A percentile compares a stretch with the other conserved stretches of the same genome.
These are phyloP conservation scores for Amphipyra tragopoginis DNA, from an alignment of 2,888 invertebrate genomes.

Conservation along the genomic window DNA sequence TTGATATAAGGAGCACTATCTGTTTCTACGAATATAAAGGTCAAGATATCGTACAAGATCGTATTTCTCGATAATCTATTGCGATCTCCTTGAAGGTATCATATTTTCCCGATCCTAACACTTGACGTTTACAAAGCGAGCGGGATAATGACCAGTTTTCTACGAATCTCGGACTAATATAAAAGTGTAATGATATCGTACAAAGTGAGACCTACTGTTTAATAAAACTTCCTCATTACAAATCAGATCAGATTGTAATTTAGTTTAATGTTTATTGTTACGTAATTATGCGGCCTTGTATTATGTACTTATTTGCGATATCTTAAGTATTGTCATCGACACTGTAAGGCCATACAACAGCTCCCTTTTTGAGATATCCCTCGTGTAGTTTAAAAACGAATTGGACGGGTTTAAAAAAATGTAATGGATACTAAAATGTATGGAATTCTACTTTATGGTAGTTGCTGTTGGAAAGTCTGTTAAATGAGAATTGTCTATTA, in stretches of 20 bases:
- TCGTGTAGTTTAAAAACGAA: too few species aligned
- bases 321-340: too few species aligned
- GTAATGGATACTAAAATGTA: too few species aligned
- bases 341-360: too few species aligned
- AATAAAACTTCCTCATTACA: neutral
- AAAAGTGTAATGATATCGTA: constrained; percentile 12
- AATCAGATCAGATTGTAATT: neutral
- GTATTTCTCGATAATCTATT: constrained; percentile 23
- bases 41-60: constrained; percentile 14
- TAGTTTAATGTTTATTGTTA: too few species aligned
- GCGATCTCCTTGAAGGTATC: constrained; percentile 8
- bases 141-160: constrained; percentile 30
- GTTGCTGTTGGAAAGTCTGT: too few species aligned
- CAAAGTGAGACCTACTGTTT: neutral
- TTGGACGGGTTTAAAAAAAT: too few species aligned
- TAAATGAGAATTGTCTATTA: too few species aligned
- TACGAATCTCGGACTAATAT: constrained; percentile 5
- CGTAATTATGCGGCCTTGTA: too few species aligned
- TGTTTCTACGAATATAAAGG: constrained; percentile 23
- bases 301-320: too few species aligned
- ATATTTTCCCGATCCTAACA: constrained; percentile 22
- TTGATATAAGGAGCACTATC: constrained; percentile 1
- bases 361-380: too few species aligned
- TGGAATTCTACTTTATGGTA: too few species aligned
- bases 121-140: constrained; percentile 34